Evolutionary conservation across 2,888 invertebrate species (phyloP).

Genomic region (Adela reaumurella): DNA sequence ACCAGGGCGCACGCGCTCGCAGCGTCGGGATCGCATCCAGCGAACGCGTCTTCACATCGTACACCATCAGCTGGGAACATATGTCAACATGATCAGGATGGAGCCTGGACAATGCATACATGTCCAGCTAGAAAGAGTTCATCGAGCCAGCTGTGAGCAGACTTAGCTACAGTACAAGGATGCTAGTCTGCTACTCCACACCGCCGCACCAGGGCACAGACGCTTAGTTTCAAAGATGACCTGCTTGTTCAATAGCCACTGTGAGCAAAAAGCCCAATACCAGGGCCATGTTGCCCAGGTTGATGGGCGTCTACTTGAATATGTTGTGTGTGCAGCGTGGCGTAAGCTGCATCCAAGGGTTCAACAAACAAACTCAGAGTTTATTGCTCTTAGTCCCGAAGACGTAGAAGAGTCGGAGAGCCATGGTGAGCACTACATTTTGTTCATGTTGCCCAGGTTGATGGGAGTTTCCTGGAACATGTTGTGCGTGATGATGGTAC

Average conservation of each 20-base stretch:
- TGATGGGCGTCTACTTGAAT: no score
- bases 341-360: no score
- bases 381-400: slow-evolving; percentile 98
- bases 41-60: slow-evolving; percentile 83
- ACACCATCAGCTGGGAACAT: slow-evolving; percentile 88
- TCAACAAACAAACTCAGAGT: slow-evolving; percentile 56
- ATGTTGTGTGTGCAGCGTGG: no score
- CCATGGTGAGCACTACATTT: slow-evolving; percentile 96
- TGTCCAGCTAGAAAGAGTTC: no score
- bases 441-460: slow-evolving; percentile 81
- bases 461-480: slow-evolving; percentile 84
- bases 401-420: slow-evolving; percentile 82
- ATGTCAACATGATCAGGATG: slow-evolving; percentile 15
- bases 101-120: slow-evolving; percentile 1
- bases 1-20: slow-evolving; percentile 53
- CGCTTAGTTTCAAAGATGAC: no score
- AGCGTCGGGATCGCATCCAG: slow-evolving; percentile 88
- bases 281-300: no score
- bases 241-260: no score
- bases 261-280: no score
- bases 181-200: no score
- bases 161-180: no score
- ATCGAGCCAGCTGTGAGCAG: no score
- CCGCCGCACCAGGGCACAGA: no score
- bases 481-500: slow-evolving; percentile 86